These are phyloP conservation scores for Malthinus flaveolus DNA, from an alignment of 2,888 invertebrate genomes.

Conservation along the genomic window DNA sequence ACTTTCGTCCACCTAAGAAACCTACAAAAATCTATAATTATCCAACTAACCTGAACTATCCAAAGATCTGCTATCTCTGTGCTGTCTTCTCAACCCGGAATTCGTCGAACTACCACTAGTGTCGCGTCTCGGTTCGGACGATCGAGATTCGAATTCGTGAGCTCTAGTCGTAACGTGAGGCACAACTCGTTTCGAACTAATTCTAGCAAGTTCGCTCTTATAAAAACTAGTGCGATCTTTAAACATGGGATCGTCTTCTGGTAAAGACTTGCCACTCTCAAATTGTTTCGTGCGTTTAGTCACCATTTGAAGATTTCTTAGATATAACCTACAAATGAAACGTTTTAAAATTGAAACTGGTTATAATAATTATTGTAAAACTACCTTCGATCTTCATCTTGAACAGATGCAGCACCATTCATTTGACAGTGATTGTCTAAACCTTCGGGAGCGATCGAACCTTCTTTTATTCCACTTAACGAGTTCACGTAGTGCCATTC, in stretches of 20 bases:
- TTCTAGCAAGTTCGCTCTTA: constrained; percentile 65
- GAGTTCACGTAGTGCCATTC: constrained; percentile 30
- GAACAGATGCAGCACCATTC: constrained; percentile 33
- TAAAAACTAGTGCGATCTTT: constrained; percentile 68
- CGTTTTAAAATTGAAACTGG: constrained; percentile 25
- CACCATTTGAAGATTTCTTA: constrained; percentile 65
- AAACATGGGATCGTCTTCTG: constrained; percentile 58
- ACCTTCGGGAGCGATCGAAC: constrained; percentile 38
- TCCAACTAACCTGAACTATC: constrained; percentile 58
- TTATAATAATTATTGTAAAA: background rate
- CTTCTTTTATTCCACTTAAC: constrained; percentile 40
- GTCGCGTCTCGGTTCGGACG: constrained; percentile 48
- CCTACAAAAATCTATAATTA: no score
- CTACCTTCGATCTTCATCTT: constrained; percentile 44
- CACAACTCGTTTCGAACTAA: constrained; percentile 69
- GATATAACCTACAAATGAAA: constrained; percentile 42
- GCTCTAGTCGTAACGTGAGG: constrained; percentile 76
- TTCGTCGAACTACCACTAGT: constrained; percentile 41
- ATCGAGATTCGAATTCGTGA: constrained; percentile 71
- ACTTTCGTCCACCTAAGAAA: no score
- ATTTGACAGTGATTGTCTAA: constrained; percentile 32
- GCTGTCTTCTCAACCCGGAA: constrained; percentile 44
- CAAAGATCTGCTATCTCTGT: constrained; percentile 60
- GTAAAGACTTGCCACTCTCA: constrained; percentile 65
- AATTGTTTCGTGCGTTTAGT: constrained; percentile 75